Percentiles rank a stretch among this genome's conserved stretches.
Conservation (phyloP, 64 coral and sea anemone species). For the Montipora foliosa region DNA sequence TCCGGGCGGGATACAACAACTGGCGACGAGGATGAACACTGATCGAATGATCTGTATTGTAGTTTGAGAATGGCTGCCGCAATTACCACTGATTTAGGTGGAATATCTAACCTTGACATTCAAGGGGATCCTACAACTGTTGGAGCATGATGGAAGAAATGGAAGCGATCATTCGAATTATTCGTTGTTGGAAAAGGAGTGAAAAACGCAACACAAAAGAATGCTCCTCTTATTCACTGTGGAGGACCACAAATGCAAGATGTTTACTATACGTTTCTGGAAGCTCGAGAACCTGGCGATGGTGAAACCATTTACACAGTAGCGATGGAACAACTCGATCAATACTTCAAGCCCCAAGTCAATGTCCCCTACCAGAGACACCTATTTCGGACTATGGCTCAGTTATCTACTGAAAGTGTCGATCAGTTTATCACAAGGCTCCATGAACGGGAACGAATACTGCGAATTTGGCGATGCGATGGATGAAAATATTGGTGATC, state of each 20-base stretch:
- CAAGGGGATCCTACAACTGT: constrained; percentile 43
- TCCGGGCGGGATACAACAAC: background rate
- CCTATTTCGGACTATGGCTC: constrained; percentile 54
- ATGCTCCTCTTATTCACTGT: constrained; percentile 64
- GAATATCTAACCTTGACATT: constrained; percentile 23
- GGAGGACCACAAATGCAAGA: constrained; percentile 67
- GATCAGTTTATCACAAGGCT: constrained; percentile 66
- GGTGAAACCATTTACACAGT: constrained; percentile 40
- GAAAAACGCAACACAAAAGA: constrained; percentile 22
- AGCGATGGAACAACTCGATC: constrained; percentile 44
- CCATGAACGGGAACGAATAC: constrained; percentile 32
- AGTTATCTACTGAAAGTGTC: constrained; percentile 49
- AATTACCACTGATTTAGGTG: constrained; percentile 21
- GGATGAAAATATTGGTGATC: constrained; percentile 69
- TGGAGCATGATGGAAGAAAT: constrained; percentile 71
- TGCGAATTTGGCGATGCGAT: constrained; percentile 50
- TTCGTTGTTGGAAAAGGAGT: constrained; percentile 53
- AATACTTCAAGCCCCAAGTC: constrained; percentile 62
- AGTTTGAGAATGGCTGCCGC: background rate
- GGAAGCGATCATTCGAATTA: constrained; percentile 50
- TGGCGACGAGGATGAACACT: background rate
- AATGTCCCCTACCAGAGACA: constrained; percentile 74
- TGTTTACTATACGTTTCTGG: constrained; percentile 52
- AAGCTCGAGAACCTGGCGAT: constrained; percentile 47
- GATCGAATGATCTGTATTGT: background rate